A percentile compares a stretch with the other conserved stretches of the same genome.
These are phyloP conservation scores for Dicrostonyx torquatus DNA, from an alignment of 2,797 vertebrate genomes.

Conservation along the genomic window DNA sequence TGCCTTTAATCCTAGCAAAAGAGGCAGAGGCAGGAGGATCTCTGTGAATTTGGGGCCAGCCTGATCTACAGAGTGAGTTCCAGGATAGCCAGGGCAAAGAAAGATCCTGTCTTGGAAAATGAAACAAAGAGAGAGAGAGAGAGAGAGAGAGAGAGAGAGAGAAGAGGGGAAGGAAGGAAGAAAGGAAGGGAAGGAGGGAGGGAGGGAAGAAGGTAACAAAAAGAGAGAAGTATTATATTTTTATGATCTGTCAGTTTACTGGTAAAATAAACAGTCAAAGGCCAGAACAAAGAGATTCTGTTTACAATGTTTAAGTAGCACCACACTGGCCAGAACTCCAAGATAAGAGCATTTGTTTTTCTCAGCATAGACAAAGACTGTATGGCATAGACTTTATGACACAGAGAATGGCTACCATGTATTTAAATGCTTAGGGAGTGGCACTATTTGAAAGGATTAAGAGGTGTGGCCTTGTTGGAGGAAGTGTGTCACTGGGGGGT, in stretches of 20 bases:
- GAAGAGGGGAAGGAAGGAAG: no score
- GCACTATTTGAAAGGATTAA: not conserved
- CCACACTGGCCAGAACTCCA: not conserved
- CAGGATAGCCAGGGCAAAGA: not conserved
- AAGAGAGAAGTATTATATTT: not conserved
- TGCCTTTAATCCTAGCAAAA: not conserved
- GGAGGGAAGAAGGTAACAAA: not conserved
- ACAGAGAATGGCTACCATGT: not conserved
- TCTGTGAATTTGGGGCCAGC: not conserved
- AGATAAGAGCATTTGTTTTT: conserved; percentile 27
- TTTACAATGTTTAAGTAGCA: conserved; percentile 20
- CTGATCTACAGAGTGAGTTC: not conserved
- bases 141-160: not conserved
- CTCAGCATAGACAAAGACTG: conserved; percentile 27
- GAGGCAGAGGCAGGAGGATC: not conserved
- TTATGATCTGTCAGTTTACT: conserved; percentile 2
- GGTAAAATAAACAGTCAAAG: conserved; percentile 54
- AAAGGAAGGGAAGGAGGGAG: not conserved
- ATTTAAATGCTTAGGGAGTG: not conserved
- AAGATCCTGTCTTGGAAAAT: not conserved
- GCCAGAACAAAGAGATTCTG: conserved; percentile 20
- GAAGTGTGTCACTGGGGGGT: not conserved
- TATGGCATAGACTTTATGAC: not conserved
- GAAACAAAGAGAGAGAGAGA: not conserved
- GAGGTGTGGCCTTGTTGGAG: not conserved